Conservation (phyloP, 2,113 vertebrate species). For the Gorsachius goisagi region DNA sequence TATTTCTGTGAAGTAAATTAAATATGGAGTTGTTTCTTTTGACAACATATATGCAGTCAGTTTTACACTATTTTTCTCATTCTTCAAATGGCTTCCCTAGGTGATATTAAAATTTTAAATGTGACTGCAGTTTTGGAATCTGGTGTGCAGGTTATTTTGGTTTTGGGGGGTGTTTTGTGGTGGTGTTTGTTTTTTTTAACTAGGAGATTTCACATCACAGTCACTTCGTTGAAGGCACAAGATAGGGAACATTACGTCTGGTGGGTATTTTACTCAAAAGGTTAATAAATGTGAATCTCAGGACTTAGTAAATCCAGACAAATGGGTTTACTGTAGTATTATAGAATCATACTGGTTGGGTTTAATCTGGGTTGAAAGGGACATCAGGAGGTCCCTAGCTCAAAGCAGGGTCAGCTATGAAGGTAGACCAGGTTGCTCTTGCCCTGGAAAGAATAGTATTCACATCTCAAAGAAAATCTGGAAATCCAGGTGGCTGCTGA, state of each 20-base stretch:
- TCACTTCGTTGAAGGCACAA: background rate
- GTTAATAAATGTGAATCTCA: background rate
- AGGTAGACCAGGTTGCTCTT: background rate
- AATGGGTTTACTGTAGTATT: background rate
- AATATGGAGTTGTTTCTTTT: background rate
- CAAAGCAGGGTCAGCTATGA: background rate
- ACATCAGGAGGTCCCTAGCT: background rate
- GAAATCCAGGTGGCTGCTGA: background rate
- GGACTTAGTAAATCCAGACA: background rate
- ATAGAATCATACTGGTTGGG: fast-evolving
- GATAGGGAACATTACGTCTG: background rate
- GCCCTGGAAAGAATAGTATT: background rate
- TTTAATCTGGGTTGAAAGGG: background rate
- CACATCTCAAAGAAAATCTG: background rate
- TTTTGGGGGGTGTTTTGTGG: fast-evolving
- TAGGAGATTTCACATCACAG: background rate
- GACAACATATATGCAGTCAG: background rate
- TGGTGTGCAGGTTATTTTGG: fast-evolving
- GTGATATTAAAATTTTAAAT: background rate
- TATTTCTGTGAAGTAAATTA: background rate
- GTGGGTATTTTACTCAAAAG: background rate
- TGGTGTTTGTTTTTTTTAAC: background rate
- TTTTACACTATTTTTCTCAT: background rate
- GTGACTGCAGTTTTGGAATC: background rate
- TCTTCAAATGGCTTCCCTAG: background rate